Evolutionary conservation across 2,888 invertebrate species (phyloP), one percentile per base, ranked within the genome.

Genomic region (Vesta saturnalis): DNA sequence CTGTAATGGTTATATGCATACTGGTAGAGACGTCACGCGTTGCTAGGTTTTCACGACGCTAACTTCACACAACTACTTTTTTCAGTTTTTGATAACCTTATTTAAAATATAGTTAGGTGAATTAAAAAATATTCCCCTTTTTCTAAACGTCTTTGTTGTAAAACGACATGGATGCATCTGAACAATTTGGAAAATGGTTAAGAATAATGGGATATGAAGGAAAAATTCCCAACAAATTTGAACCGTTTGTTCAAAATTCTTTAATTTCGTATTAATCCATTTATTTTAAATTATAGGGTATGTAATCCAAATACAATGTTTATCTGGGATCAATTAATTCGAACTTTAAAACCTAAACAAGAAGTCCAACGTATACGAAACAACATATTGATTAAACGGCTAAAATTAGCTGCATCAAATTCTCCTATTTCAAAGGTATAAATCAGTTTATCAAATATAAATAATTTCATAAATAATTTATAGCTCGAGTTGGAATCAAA

Each of bases 261-360:
- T n/a, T n/a, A 10, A 39, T 2, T 39, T 39, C 8, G 39, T 6
- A 4, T n/a, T 39, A 1, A 1, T 39, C 30, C 30, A 6, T 30
- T 5, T 10, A 6, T 30, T 30, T 30, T 30, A 30, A 30, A 30
- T 30, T 30, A 14, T 19, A 84, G 84, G 1, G 77, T 85, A 55
- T 82, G 83, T 21, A 83, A 82, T 67, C 81, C 84, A 0, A 77
- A 78, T 0, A 83, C 83, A 49, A 72, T 77, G 19, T 74, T 79
- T 19, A 65, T 82, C 0, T 81, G 84, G 69, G 73, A 74, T 16
- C 78, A 79, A 58, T 70, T 84, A 43, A 78, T 83, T 63, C 70
- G 77, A 5, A 78, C 80, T 1, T 78, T 84, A 0, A 77, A 76
- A n/a, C 79, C 85, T 0, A 78, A 77, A 0, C 79, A 82, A 35